Evolutionary conservation across 2,113 vertebrate genomes (phyloP).

Genomic region (Mesocricetus auratus): DNA sequence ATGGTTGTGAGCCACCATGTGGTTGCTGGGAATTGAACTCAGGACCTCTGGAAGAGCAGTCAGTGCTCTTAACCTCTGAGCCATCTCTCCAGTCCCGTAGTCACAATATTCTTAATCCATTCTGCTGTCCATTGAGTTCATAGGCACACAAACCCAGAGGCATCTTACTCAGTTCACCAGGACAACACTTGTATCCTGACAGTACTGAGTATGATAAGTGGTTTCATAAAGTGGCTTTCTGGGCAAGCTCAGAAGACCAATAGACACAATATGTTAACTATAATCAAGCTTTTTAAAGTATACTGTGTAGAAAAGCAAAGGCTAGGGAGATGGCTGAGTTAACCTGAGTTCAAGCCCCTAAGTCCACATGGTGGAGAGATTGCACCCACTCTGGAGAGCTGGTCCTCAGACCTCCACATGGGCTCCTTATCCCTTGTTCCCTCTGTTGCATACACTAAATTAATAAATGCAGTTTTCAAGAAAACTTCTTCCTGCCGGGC

Average conservation of each 20-base stretch:
- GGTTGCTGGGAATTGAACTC: too few relatives aligned
- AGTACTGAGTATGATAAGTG: neutral
- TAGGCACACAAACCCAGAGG: neutral
- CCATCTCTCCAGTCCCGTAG: too few relatives aligned
- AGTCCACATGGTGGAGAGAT: neutral
- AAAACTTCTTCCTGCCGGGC: neutral
- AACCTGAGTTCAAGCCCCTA: neutral
- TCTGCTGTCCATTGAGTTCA: neutral
- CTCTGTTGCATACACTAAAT: neutral
- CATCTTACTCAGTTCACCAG: neutral
- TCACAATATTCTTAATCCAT: neutral
- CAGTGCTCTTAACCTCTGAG: too few relatives aligned
- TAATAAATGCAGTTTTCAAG: neutral
- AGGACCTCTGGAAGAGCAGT: too few relatives aligned
- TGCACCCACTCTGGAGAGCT: neutral
- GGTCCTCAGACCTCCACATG: neutral
- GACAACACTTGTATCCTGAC: too few relatives aligned
- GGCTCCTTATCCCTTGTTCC: neutral
- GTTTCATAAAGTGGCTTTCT: slow-evolving; percentile 1
- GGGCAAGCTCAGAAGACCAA: slow-evolving; percentile 16
- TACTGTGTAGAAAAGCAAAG: neutral
- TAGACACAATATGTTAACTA: neutral
- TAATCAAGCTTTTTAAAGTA: neutral
- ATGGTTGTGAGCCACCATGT: too few relatives aligned
- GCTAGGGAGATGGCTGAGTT: neutral